These are phyloP conservation scores for Tinamus major DNA, from an alignment of 2,797 vertebrate genomes.

Conservation along the genomic window DNA sequence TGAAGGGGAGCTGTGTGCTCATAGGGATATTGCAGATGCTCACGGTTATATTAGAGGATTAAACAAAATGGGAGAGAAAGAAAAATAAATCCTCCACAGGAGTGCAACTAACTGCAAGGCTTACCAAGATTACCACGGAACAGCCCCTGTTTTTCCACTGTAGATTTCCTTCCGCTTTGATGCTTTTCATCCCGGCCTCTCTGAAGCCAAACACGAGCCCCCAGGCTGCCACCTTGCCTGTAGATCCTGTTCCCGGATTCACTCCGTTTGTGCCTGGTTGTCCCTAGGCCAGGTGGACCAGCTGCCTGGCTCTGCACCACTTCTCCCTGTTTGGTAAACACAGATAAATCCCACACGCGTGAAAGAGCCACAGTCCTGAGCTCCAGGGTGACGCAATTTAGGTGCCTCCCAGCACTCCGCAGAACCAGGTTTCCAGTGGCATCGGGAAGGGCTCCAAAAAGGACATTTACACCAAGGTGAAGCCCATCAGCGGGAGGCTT, in stretches of 20 bases:
- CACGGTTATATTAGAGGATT: not conserved
- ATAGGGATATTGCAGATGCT: not conserved
- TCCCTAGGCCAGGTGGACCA: not conserved
- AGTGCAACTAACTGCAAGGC: not conserved
- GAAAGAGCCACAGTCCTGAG: not conserved
- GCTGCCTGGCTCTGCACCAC: not conserved
- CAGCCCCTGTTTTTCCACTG: fast-evolving
- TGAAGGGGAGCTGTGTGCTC: not conserved
- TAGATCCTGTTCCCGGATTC: fast-evolving
- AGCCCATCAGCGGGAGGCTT: not conserved
- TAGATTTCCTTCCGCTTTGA: not conserved
- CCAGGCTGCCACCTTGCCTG: fast-evolving
- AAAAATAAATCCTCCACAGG: not conserved
- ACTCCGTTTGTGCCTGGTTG: fast-evolving
- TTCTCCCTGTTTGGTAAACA: not conserved
- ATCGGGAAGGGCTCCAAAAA: no score
- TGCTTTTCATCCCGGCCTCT: fast-evolving
- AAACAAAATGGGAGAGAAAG: not conserved
- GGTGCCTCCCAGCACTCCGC: not conserved
- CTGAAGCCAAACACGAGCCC: not conserved
- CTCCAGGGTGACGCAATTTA: not conserved
- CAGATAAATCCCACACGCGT: not conserved
- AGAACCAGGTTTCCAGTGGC: not conserved
- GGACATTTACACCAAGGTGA: not conserved
- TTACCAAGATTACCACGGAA: not conserved